Evolutionary conservation across 2,888 invertebrate species (phyloP).

Genomic region (Agrilus mali): DNA sequence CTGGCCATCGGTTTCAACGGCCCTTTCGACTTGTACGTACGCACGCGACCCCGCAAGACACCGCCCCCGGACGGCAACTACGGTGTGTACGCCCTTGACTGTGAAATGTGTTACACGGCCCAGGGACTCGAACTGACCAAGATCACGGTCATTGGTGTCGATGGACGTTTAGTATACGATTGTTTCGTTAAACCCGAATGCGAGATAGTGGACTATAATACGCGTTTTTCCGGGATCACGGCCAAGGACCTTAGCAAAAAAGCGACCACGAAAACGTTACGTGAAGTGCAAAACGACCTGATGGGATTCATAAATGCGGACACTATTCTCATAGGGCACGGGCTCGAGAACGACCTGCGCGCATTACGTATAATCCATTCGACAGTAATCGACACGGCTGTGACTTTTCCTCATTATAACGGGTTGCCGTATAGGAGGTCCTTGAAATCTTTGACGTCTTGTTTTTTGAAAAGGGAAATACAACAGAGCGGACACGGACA

Average conservation of each 20-base stretch:
- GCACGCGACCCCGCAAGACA: conserved; percentile 34
- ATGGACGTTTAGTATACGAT: conserved; percentile 70
- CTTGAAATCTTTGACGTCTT: conserved; percentile 62
- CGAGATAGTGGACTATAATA: conserved; percentile 85
- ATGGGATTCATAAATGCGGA: conserved; percentile 65
- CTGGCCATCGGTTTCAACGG: conserved; percentile 58
- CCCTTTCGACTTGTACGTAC: conserved; percentile 54
- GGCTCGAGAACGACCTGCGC: conserved; percentile 85
- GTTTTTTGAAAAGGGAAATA: conserved; percentile 65
- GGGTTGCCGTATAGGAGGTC: conserved; percentile 78
- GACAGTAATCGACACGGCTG: conserved; percentile 80
- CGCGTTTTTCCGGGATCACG: conserved; percentile 88
- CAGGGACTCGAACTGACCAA: conserved; percentile 77
- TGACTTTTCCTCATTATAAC: conserved; percentile 72
- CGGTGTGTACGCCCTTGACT: conserved; percentile 75
- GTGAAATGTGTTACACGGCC: conserved; percentile 93
- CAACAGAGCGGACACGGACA: conserved; percentile 69
- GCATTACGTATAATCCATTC: conserved; percentile 74
- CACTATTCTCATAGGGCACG: conserved; percentile 90
- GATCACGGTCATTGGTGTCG: conserved; percentile 67
- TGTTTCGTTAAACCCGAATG: conserved; percentile 70
- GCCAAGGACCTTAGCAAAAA: conserved; percentile 43
- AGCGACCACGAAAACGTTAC: conserved; percentile 48
- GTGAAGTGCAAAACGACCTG: conserved; percentile 76
- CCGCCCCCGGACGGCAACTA: conserved; percentile 35